phyloP scores from a whole-genome alignment of 2,797 vertebrate genomes.

The Oreortyx pictus region DNA sequence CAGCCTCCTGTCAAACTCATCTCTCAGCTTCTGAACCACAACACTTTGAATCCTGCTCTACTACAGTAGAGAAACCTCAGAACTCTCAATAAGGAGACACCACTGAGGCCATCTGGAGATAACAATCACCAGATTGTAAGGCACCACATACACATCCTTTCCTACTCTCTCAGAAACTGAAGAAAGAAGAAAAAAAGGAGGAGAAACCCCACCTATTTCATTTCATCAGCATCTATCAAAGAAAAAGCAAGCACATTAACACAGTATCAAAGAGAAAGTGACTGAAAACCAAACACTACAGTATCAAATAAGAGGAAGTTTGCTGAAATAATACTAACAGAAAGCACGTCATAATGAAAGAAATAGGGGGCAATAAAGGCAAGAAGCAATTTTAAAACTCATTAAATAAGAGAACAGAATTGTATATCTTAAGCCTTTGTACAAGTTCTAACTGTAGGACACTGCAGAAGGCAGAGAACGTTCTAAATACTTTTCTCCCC shows the following conservation, averaged over 20 bases:
- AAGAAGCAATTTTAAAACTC: background rate
- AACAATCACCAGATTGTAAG: background rate
- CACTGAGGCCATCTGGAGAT: background rate
- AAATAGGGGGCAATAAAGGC: background rate
- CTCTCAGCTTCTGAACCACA: background rate
- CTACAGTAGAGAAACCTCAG: background rate
- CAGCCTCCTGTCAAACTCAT: background rate
- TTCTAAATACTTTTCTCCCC: background rate
- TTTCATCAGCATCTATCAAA: background rate
- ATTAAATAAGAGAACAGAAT: background rate
- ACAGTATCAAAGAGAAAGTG: background rate
- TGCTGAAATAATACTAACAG: background rate
- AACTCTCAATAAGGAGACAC: background rate
- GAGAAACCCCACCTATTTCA: rapidly evolving
- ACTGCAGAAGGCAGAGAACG: background rate
- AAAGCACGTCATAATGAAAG: background rate
- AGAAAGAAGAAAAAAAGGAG: no score
- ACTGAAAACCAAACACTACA: background rate
- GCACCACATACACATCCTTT: background rate
- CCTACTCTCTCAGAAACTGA: background rate
- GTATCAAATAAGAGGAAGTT: background rate
- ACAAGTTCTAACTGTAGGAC: background rate
- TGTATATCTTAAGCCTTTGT: background rate
- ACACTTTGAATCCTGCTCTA: background rate
- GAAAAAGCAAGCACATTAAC: background rate